Percentiles rank a stretch among this genome's conserved stretches.
phyloP scores from a whole-genome alignment of 2,888 invertebrate genomes.

The Sarcophaga subvicina region DNA sequence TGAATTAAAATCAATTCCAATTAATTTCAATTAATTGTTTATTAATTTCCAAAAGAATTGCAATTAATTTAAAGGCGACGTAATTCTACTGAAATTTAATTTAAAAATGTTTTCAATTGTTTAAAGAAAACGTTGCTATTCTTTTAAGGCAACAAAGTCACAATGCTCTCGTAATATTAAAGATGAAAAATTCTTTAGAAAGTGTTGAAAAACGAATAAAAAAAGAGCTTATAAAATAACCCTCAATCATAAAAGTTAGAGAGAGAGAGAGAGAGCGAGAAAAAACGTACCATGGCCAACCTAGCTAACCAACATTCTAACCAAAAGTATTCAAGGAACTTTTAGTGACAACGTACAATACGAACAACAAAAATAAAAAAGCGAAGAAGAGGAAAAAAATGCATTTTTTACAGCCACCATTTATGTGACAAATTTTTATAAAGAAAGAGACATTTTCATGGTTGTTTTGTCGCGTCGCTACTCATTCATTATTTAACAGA shows the following conservation, averaged over 20 bases:
- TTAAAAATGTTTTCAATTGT: not conserved
- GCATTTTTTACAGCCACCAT: conserved; percentile 48
- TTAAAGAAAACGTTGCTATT: not conserved
- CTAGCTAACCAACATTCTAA: not conserved
- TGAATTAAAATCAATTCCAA: too few species aligned
- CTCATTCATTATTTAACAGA: conserved; percentile 52
- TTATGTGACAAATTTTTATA: conserved; percentile 55
- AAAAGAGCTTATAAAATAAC: not conserved
- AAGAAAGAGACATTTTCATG: conserved; percentile 49
- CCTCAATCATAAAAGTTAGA: not conserved
- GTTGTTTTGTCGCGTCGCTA: conserved; percentile 52
- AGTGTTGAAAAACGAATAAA: not conserved
- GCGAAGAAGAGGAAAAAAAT: conserved; percentile 7
- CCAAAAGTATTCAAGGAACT: not conserved
- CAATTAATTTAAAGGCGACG: too few species aligned
- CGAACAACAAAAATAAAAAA: too few species aligned
- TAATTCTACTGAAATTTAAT: too few species aligned
- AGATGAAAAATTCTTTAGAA: not conserved
- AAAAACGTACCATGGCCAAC: not conserved
- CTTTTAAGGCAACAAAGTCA: not conserved
- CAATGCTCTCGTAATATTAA: not conserved
- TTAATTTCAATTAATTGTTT: too few species aligned
- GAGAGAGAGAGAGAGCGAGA: too few species aligned
- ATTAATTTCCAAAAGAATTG: too few species aligned
- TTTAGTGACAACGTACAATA: too few species aligned